A percentile compares a stretch with the other conserved stretches of the same genome.
phyloP scores from a whole-genome alignment of 2,888 invertebrate genomes.

The Callyntrura guangdongensis region DNA sequence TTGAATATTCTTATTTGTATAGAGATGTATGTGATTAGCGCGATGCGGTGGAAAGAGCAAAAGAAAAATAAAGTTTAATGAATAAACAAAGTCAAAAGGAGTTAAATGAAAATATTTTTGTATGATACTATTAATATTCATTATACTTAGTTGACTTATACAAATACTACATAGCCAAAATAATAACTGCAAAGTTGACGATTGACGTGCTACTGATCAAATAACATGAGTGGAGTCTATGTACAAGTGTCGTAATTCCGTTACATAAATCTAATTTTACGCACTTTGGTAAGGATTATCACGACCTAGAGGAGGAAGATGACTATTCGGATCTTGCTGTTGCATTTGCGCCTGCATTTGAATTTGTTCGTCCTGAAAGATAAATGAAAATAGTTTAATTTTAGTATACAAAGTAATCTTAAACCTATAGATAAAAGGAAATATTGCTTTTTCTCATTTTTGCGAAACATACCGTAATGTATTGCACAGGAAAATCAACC shows the following conservation, averaged over 20 bases:
- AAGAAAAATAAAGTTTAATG: conserved; percentile 7
- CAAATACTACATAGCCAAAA: conserved; percentile 13
- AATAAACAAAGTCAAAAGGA: neutral
- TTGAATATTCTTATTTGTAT: neutral
- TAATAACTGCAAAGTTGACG: neutral
- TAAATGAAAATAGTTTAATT: conserved; percentile 9
- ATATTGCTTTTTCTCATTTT: no score
- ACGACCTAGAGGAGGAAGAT: conserved; percentile 66
- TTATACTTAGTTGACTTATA: neutral
- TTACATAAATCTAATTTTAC: conserved; percentile 28
- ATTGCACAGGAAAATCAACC: no score
- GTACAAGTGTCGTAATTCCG: neutral
- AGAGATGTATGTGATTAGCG: neutral
- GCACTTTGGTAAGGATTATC: conserved; percentile 77
- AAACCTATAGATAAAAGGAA: no score
- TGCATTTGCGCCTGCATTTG: conserved; percentile 82
- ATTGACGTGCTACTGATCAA: neutral
- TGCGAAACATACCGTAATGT: no score
- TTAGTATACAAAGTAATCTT: no score
- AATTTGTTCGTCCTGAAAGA: conserved; percentile 82
- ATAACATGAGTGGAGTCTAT: conserved; percentile 13
- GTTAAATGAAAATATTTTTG: neutral
- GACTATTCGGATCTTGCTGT: conserved; percentile 82
- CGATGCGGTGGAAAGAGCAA: neutral
- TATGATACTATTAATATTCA: no score